Evolutionary conservation across 1,140 invertebrate species (phyloP).

Genomic region (Phocides pigmalion): DNA sequence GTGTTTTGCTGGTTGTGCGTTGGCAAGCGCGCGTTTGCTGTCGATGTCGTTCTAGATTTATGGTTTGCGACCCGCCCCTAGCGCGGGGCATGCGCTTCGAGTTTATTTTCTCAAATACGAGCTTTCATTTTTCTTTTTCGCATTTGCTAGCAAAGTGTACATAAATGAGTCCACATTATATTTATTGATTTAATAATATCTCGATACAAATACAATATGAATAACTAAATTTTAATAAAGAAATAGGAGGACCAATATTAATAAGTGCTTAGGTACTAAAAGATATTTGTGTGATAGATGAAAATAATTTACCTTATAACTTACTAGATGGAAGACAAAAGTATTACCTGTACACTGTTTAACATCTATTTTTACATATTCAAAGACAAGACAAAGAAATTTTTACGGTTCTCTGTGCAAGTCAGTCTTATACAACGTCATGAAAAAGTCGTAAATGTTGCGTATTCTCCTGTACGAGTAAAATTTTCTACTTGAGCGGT

Average conservation of each 20-base stretch:
- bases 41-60: constrained; percentile 55
- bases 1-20: constrained; percentile 45
- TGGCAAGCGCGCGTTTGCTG: constrained; percentile 45
- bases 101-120: constrained; percentile 45
- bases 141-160: background rate
- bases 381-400: constrained; percentile 44
- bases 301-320: no score
- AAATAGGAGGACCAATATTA: no score
- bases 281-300: no score
- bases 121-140: constrained; percentile 44
- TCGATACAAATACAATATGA: no score
- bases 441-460: constrained; percentile 68
- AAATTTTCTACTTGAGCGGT: constrained; percentile 59
- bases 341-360: no score
- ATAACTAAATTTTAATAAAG: no score
- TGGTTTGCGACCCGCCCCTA: constrained; percentile 43
- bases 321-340: no score
- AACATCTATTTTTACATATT: no score
- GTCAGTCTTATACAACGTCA: constrained; percentile 52
- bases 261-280: no score
- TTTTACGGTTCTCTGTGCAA: constrained; percentile 58
- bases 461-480: constrained; percentile 53
- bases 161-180: background rate
- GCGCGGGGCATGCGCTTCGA: constrained; percentile 31
- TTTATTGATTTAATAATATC: background rate